Evolutionary conservation across 2,888 invertebrate genomes (phyloP).

Genomic region (Plagiodera versicolora): DNA sequence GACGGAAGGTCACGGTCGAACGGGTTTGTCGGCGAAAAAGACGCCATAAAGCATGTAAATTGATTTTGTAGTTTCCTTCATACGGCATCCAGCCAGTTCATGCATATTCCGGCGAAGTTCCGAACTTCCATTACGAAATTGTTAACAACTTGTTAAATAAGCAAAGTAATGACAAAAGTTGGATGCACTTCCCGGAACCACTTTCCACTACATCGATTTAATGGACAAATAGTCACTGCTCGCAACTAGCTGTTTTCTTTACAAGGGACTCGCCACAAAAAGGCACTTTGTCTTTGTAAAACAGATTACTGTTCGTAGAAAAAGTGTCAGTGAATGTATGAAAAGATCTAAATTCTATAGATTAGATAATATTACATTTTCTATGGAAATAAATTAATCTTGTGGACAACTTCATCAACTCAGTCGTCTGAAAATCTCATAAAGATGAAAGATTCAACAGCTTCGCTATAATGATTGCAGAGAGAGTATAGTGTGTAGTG

Average conservation of each 20-base stretch:
- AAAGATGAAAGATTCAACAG: too few relatives aligned
- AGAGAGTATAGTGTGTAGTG: too few relatives aligned
- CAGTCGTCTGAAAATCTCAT: too few relatives aligned
- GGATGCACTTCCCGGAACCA: slow-evolving; percentile 1
- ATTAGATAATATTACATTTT: too few relatives aligned
- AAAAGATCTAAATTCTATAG: too few relatives aligned
- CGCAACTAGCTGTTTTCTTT: neutral
- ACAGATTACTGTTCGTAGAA: too few relatives aligned
- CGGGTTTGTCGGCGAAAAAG: neutral
- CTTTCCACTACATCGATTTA: slow-evolving; percentile 1
- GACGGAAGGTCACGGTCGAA: neutral
- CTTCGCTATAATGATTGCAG: too few relatives aligned
- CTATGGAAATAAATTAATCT: too few relatives aligned
- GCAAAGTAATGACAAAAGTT: slow-evolving; percentile 1
- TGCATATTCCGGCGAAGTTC: neutral
- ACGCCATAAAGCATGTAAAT: neutral
- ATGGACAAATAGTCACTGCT: neutral
- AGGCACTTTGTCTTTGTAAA: too few relatives aligned
- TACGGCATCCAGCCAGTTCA: neutral
- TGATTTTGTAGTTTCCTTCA: neutral
- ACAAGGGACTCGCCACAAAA: neutral
- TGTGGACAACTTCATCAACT: too few relatives aligned
- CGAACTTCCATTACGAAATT: neutral
- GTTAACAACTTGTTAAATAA: slow-evolving; percentile 1
- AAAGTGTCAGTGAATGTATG: too few relatives aligned